These are phyloP conservation scores for Drosophila mercatorum DNA, from an alignment of 2,888 invertebrate genomes.

Conservation along the genomic window DNA sequence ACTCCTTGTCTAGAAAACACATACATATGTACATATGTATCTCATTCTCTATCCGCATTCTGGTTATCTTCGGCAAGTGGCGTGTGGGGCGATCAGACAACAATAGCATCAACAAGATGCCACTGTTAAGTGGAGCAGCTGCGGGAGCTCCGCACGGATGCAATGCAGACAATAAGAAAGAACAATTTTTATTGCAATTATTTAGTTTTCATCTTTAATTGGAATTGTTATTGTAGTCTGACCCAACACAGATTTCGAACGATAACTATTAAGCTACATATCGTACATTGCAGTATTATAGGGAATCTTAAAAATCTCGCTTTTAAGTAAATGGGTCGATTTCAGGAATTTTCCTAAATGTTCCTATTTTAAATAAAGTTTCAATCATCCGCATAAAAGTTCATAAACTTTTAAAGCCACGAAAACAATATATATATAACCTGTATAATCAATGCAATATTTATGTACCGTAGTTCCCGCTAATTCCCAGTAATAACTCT, in stretches of 20 bases:
- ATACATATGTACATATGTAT: not conserved
- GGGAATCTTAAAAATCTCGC: not conserved
- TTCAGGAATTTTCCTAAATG: not conserved
- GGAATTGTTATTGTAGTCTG: conserved; percentile 23
- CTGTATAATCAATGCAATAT: conserved; percentile 11
- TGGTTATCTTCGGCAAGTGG: conserved; percentile 43
- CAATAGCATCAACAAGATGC: conserved; percentile 12
- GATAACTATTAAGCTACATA: not conserved
- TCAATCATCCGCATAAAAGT: not conserved
- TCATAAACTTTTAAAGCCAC: not conserved
- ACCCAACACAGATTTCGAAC: conserved; percentile 1
- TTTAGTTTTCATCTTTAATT: conserved; percentile 29
- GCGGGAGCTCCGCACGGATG: conserved; percentile 14
- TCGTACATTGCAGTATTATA: not conserved
- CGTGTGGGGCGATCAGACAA: conserved; percentile 52
- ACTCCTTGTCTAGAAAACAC: conserved; percentile 8
- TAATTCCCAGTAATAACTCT: conserved; percentile 27
- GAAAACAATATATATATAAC: not conserved
- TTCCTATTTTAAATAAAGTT: not conserved
- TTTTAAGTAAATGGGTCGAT: too few relatives aligned
- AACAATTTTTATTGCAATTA: conserved; percentile 33
- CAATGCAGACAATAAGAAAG: conserved; percentile 4
- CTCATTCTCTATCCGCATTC: not conserved
- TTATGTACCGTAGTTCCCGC: conserved; percentile 7
- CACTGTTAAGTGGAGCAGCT: conserved; percentile 39